Evolutionary conservation across 2,113 vertebrate genomes (phyloP).

Genomic region (Hyperopisus bebe): DNA sequence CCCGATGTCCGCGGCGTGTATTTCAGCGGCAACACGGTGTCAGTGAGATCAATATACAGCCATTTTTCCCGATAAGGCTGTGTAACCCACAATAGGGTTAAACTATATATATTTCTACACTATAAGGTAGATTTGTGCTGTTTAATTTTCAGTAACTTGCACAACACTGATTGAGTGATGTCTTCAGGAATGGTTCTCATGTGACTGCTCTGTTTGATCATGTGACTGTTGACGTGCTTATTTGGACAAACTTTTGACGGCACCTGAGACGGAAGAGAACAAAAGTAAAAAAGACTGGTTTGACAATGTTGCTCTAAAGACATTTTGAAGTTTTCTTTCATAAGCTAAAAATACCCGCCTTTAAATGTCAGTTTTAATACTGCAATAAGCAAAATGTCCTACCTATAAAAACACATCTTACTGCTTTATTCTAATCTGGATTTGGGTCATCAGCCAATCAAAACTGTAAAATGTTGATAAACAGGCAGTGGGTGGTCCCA

Average conservation of each 20-base stretch:
- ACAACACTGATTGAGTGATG: not conserved
- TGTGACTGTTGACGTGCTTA: not conserved
- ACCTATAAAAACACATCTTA: not conserved
- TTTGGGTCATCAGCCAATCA: not conserved
- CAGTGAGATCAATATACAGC: too few species aligned
- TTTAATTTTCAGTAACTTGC: not conserved
- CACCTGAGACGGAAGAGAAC: not conserved
- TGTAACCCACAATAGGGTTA: not conserved
- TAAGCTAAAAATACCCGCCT: not conserved
- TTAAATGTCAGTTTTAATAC: not conserved
- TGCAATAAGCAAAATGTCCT: not conserved
- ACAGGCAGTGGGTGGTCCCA: too few species aligned
- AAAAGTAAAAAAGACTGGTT: not conserved
- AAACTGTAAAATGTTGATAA: not conserved
- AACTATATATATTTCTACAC: not conserved
- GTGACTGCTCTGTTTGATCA: not conserved
- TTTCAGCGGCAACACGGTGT: too few species aligned
- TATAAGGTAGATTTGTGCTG: not conserved
- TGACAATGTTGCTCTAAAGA: not conserved
- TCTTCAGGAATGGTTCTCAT: not conserved
- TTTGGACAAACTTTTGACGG: not conserved
- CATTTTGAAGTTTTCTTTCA: not conserved
- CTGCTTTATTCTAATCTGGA: not conserved
- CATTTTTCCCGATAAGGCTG: not conserved
- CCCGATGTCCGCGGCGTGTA: not conserved